These are phyloP conservation scores for Lota lota DNA, from an alignment of 2,113 vertebrate genomes.

Conservation along the genomic window DNA sequence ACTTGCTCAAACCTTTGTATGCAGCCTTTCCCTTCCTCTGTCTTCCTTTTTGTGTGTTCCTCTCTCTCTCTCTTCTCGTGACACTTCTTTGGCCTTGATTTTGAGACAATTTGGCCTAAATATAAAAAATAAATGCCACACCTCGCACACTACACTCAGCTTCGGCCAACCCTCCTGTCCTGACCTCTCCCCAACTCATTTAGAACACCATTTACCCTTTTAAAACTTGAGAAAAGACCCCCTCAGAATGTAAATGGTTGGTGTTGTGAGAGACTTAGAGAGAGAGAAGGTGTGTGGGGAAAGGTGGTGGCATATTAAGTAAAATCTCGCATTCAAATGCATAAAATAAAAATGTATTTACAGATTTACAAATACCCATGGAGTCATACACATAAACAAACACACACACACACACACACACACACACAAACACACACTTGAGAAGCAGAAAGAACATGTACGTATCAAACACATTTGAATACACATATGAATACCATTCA, in stretches of 20 bases:
- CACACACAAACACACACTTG: not conserved
- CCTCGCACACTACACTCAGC: conserved; percentile 56
- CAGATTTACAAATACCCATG: not conserved
- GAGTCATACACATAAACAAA: not conserved
- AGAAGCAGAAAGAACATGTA: no score
- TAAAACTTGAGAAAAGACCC: conserved; percentile 8
- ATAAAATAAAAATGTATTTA: not conserved
- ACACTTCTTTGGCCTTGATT: conserved; percentile 65
- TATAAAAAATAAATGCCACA: conserved; percentile 59
- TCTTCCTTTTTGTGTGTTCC: conserved; percentile 23
- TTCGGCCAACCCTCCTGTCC: conserved; percentile 32
- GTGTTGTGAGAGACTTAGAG: conserved; percentile 20
- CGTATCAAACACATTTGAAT: not conserved
- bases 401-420: conserved; percentile 1
- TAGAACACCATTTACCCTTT: conserved; percentile 54
- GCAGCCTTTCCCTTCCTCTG: conserved; percentile 42
- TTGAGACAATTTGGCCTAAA: conserved; percentile 57
- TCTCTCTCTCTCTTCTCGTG: conserved; percentile 43
- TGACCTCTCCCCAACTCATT: conserved; percentile 63
- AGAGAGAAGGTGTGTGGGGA: conserved; percentile 9
- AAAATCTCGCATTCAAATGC: not conserved
- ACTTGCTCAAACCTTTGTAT: conserved; percentile 17
- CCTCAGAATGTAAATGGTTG: conserved; percentile 11
- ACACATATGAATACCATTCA: not conserved
- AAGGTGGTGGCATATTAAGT: not conserved